phyloP scores from a whole-genome alignment of 2,888 invertebrate genomes.

The Bimastos eiseni region DNA sequence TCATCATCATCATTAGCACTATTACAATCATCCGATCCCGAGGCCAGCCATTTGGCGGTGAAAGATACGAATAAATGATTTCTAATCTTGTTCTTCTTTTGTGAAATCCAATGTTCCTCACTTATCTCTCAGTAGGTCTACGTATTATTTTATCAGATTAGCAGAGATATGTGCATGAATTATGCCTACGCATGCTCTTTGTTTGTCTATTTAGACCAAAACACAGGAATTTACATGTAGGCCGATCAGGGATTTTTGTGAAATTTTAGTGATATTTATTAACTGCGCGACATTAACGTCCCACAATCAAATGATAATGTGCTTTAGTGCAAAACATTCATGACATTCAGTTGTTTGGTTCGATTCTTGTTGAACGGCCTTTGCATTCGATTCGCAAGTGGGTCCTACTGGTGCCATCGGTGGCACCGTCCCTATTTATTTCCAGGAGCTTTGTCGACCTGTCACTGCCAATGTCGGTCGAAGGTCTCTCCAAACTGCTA shows the following conservation, averaged over 20 bases:
- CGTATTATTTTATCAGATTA: background rate
- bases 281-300: background rate
- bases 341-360: background rate
- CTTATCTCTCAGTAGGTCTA: background rate
- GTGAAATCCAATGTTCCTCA: too few relatives aligned
- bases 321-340: background rate
- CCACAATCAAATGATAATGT: background rate
- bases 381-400: background rate
- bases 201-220: background rate
- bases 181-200: background rate
- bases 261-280: background rate
- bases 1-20: too few relatives aligned
- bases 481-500: too few relatives aligned
- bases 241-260: background rate
- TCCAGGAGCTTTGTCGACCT: too few relatives aligned
- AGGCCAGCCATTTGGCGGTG: too few relatives aligned
- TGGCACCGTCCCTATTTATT: too few relatives aligned
- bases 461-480: too few relatives aligned
- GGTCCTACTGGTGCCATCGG: too few relatives aligned
- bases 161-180: too few relatives aligned
- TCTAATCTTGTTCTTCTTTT: too few relatives aligned
- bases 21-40: too few relatives aligned
- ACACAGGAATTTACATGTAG: background rate
- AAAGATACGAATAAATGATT: too few relatives aligned
- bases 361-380: background rate